Percentiles rank a stretch among this genome's conserved stretches.
Conservation (phyloP, 2,797 vertebrate genomes). For the Thaleichthys pacificus region DNA sequence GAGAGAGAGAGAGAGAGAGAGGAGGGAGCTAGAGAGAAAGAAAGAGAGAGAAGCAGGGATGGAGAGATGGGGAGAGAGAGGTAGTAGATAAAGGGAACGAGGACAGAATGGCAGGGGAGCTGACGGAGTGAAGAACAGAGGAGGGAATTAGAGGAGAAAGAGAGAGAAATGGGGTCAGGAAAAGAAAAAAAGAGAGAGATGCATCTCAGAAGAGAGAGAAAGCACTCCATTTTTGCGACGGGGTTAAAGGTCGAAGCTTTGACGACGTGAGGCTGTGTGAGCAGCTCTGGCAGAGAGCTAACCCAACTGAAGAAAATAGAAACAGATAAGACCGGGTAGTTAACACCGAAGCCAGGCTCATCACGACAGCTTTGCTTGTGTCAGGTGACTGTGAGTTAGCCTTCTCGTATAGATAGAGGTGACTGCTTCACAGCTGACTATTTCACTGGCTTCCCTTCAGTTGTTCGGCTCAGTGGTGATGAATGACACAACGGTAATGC, state of each 20-base stretch:
- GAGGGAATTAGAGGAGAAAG: too few relatives aligned
- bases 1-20: background rate
- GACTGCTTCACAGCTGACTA: too few relatives aligned
- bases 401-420: too few relatives aligned
- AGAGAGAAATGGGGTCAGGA: too few relatives aligned
- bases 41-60: background rate
- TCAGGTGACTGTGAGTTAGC: background rate
- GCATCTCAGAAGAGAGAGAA: background rate
- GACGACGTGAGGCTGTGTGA: too few relatives aligned
- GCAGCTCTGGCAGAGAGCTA: too few relatives aligned
- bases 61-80: background rate
- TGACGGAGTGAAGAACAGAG: too few relatives aligned
- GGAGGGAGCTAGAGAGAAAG: background rate
- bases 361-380: background rate
- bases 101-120: too few relatives aligned
- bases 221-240: background rate
- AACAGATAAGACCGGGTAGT: too few relatives aligned
- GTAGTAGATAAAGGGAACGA: background rate
- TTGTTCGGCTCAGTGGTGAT: background rate
- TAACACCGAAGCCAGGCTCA: too few relatives aligned
- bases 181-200: background rate
- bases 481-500: background rate
- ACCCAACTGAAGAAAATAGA: too few relatives aligned
- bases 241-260: background rate
- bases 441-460: too few relatives aligned